Percentiles rank a stretch among this genome's conserved stretches.
phyloP scores from a whole-genome alignment of 2,888 invertebrate species.

The Molorchus minor region DNA sequence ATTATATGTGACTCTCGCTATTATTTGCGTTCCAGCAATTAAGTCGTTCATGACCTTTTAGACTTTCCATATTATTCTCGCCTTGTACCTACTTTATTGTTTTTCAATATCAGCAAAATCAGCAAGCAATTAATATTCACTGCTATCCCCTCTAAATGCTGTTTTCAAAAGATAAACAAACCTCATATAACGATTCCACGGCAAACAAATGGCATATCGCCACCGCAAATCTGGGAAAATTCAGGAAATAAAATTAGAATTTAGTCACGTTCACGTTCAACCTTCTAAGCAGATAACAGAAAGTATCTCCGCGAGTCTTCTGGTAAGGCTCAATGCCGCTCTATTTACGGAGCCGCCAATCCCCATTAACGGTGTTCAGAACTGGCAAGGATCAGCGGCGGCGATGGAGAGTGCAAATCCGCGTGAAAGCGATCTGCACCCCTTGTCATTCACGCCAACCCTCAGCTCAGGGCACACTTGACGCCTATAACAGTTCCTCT shows the following conservation, averaged over 20 bases:
- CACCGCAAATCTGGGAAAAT: not conserved
- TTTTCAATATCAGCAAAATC: too few relatives aligned
- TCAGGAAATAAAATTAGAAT: too few relatives aligned
- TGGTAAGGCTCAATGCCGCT: constrained; percentile 61
- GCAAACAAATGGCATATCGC: too few relatives aligned
- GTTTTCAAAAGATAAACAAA: too few relatives aligned
- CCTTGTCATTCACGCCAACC: constrained; percentile 26
- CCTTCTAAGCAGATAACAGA: constrained; percentile 24
- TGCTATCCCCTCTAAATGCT: too few relatives aligned
- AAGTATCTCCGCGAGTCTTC: constrained; percentile 43
- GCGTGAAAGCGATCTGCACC: constrained; percentile 58
- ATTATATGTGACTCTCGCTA: too few relatives aligned
- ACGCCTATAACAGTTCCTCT: constrained; percentile 19
- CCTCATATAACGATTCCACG: too few relatives aligned
- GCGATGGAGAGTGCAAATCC: constrained; percentile 58
- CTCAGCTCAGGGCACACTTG: constrained; percentile 26
- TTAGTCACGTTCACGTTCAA: constrained; percentile 37
- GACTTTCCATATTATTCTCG: too few relatives aligned
- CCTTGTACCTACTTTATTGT: too few relatives aligned
- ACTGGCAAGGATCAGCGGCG: constrained; percentile 56
- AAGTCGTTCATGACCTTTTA: too few relatives aligned
- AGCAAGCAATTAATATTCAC: too few relatives aligned
- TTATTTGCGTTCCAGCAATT: too few relatives aligned
- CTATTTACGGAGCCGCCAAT: constrained; percentile 63
- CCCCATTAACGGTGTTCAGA: constrained; percentile 61